Base-by-base conservation (phyloP, 2,797 vertebrate species). In the Chaetodon trifasciatus region DNA sequence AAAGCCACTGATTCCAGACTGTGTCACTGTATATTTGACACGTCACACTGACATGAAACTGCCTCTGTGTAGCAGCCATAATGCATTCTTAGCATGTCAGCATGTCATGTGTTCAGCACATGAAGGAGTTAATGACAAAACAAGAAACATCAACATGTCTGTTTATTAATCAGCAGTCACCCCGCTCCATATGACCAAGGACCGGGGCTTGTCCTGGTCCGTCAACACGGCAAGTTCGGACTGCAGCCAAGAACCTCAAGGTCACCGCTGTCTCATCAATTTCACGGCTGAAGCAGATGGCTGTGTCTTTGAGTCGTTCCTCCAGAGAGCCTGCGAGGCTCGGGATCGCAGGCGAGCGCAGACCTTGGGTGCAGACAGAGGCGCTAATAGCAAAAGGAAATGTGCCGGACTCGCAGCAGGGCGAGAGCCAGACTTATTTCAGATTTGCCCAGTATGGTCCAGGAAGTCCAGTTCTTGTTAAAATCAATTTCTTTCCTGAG, bases 251-350 rank as follows among this genome's bases (percentile, higher is more conserved):
- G 70, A 83, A 87, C 87, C 90, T 71, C 81, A 78, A 92, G 87
- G 89, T 93, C 91, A 75, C 21, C 11, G 28, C 83, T 78, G 86
- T 89, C 85, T 91, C 84, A 84, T 91, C 85, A 78, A 81, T 83
- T 89, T 85, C 62, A 32, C n/a, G 4, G 77, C 77, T 32, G 63
- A 85, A 88, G 78, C 92, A 93, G 90, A 93, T 92, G 91, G 85
- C 74, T 68, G 63, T 58, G 73, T 86, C 80, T 82, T 83, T 50
- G 76, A 85, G 71, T 40, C 39, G 70, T 70, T 56, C 67, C 82
- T 78, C 76, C 66, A 4, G 85, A 85, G 80, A 85, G 72, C 3
- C 69, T 24, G 56, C 13, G 13, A 79, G 71, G 64, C 61, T 56
- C 23, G 12, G 35, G 53, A 3, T 46, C 21, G 71, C 60, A 71